Base-by-base conservation (phyloP, 1,140 invertebrate species). In the Psilanteris sp. region DNA sequence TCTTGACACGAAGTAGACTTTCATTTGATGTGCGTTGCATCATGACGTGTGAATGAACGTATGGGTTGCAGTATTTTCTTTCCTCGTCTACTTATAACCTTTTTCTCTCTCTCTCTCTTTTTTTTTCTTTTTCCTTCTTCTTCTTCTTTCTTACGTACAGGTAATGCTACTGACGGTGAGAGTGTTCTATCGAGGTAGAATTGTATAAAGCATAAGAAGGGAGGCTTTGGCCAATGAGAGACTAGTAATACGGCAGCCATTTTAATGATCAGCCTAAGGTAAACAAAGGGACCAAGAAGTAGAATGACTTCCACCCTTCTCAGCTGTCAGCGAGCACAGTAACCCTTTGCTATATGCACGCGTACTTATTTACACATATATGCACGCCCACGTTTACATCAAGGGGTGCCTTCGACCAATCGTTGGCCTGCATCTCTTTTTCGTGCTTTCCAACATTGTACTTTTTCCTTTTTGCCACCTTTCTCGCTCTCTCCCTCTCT, bases 201-300 rank as follows among this genome's bases (percentile, higher is more conserved):
- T 68, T 75, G 76, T 70, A 50, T 66, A 62, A 72, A 52, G 52
- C 46, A 48, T 52, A 78, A 73, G 80, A 76, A 83, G 79, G 81
- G 78, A 77, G 71, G 43, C 44, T 50, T 61, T 78, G 66, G 83
- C 87, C 86, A 88, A 88, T 88, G 86, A 88, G 85, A 74, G 54
- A 15, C 6, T 77, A 55, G 79, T 83, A 73, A 85, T 83, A 84
- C 81, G 86, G 84, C 87, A 81, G 87, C 87, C 87, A 88, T 89
- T 87, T 88, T 89, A 87, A 89, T 89, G 87, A 88, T 87, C 87
- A 82, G 83, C 79, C 81, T 71, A 86, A 83, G 81, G 85, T 86
- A 88, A 89, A 88, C 84, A 87, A 88, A 88, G 82, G 81, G 76
- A 79, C 79, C 77, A 78, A 82, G 78, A 82, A 81, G 78, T 79